Evolutionary conservation across 2,113 vertebrate species (phyloP), one percentile per base, ranked within the genome.

Genomic region (Grus americana): DNA sequence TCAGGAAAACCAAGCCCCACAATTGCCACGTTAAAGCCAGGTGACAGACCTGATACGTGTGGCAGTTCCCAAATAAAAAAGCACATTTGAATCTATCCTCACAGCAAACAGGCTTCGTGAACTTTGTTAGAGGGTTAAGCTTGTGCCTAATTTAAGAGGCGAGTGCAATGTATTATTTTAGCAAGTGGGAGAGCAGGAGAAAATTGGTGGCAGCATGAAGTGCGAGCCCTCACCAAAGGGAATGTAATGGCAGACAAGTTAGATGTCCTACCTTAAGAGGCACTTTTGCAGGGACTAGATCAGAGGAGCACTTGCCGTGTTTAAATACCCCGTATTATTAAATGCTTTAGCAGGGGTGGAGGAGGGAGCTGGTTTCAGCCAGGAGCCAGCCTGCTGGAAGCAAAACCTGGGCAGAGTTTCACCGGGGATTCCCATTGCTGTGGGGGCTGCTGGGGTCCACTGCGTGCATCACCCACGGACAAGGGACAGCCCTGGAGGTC

Each of bases 391-490:
- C 38, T 44, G 67, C 34, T 70, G 40, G 54, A 44, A 80, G 49
- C 54, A 58, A 59, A 80, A 38, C 24, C 54, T 9, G 42, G 47
- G 59, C 59, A 55, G 3, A 4, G 22, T n/a, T 68, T 72, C 80
- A 20, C 16, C 0, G 0, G 54, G 32, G 55, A 61, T n/a, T 57
- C 68, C 81, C 54, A 18, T 2, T 11, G 62, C 78, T 42, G 24
- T 2, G 15, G 46, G 12, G 61, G 34, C 10, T 61, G 23, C 78
- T 6, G 44, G 46, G 23, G 4, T 18, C 18, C 26, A 16, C 3
- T 2, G 2, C 2, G 0, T 6, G 7, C 27, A 36, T 61, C 8
- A 0, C 29, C 7, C 11, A 1, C 0, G 1, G 44, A 36, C n/a
- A 34, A 63, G 49, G 26, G n/a, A 62, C 27, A 36, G 1, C 9